Conservation (phyloP, 2,113 vertebrate species). For the Bufo bufo region DNA sequence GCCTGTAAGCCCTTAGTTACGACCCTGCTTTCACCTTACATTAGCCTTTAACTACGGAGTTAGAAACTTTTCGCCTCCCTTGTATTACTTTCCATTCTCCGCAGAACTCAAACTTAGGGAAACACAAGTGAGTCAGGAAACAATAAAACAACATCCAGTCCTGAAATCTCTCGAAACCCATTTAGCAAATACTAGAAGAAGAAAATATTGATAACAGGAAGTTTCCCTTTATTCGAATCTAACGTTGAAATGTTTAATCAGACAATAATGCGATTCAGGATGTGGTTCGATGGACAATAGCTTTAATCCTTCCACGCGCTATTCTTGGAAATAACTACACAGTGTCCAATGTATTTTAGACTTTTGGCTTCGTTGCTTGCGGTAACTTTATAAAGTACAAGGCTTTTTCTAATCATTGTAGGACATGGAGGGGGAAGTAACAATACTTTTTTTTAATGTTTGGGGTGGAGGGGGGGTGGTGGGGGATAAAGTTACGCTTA, state of each 20-base stretch:
- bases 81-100: slow-evolving; percentile 11
- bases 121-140: slow-evolving; percentile 46
- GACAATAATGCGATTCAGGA: slow-evolving; percentile 48
- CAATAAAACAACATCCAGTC: slow-evolving; percentile 40
- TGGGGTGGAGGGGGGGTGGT: neutral
- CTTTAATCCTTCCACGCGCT: slow-evolving; percentile 42
- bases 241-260: slow-evolving; percentile 50
- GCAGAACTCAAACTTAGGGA: slow-evolving; percentile 12
- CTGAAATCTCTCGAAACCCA: slow-evolving; percentile 30
- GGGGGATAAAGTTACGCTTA: slow-evolving; percentile 38
- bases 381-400: slow-evolving; percentile 27
- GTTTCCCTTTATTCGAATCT: slow-evolving; percentile 43
- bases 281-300: slow-evolving; percentile 53
- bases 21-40: neutral
- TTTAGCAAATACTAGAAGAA: slow-evolving; percentile 24
- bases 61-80: neutral
- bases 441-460: slow-evolving; percentile 25
- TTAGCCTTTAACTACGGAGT: neutral
- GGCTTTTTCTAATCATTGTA: slow-evolving; percentile 45
- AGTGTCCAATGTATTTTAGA: slow-evolving; percentile 52
- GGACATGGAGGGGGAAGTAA: slow-evolving; percentile 21
- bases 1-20: no score
- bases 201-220: slow-evolving; percentile 56
- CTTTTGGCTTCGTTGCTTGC: slow-evolving; percentile 26
- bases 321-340: slow-evolving; percentile 48